Evolutionary conservation across 2,888 invertebrate species (phyloP).

Genomic region (Standfussiana lucernea): DNA sequence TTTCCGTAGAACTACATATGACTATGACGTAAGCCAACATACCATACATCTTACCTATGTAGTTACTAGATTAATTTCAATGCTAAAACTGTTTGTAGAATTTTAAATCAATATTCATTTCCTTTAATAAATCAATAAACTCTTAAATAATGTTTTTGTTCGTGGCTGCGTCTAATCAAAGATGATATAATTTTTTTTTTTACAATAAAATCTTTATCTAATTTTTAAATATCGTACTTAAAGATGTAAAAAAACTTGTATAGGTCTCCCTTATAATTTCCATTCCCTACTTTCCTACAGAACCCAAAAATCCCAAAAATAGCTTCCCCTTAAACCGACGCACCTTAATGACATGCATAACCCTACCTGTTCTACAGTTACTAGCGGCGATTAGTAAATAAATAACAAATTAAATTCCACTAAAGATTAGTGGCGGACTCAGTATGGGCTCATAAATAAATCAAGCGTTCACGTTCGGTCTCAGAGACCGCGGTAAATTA

Average conservation of each 20-base stretch:
- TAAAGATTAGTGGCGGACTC: constrained; percentile 87
- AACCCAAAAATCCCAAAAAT: constrained; percentile 39
- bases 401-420: constrained; percentile 89
- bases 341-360: constrained; percentile 72
- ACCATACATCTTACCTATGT: not conserved
- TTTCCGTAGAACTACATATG: not conserved
- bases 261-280: not conserved
- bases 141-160: not conserved
- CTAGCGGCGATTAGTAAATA: constrained; percentile 85
- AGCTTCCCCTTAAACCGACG: constrained; percentile 47
- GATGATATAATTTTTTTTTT: no score
- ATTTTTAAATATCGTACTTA: not conserved
- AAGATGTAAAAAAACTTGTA: not conserved
- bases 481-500: constrained; percentile 84
- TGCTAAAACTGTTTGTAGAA: no score
- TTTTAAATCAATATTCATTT: not conserved
- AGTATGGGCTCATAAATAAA: constrained; percentile 87
- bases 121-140: not conserved
- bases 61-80: not conserved
- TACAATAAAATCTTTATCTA: no score
- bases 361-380: constrained; percentile 75
- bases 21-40: not conserved
- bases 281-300: not conserved
- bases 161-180: not conserved
- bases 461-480: constrained; percentile 81